Conservation (phyloP, 2,797 vertebrate genomes). For the Rhinophrynus dorsalis region DNA sequence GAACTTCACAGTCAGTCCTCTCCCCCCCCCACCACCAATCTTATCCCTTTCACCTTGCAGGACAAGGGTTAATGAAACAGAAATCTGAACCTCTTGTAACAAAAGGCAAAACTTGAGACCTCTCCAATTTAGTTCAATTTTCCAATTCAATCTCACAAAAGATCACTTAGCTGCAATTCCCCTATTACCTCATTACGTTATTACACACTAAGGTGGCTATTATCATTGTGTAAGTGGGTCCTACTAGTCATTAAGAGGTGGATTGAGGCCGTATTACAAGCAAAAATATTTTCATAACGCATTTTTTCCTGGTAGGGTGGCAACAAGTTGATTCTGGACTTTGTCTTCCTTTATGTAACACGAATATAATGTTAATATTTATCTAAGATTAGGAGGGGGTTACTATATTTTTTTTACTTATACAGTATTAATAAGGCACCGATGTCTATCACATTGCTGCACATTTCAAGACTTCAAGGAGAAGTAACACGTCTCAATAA, state of each 20-base stretch:
- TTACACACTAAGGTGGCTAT: conserved; percentile 57
- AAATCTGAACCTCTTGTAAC: neutral
- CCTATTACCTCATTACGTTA: conserved; percentile 63
- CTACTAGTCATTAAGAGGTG: neutral
- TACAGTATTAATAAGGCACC: too few relatives aligned
- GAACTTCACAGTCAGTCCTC: too few relatives aligned
- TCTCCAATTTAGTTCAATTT: conserved; percentile 44
- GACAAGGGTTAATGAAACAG: neutral
- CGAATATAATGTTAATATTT: too few relatives aligned
- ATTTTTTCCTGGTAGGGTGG: neutral
- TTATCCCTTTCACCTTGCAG: too few relatives aligned
- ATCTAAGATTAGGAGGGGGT: too few relatives aligned
- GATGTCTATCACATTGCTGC: too few relatives aligned
- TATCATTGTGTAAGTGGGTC: conserved; percentile 11
- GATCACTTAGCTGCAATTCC: conserved; percentile 53
- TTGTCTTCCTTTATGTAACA: neutral
- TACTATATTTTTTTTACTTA: too few relatives aligned
- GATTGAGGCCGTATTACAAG: neutral
- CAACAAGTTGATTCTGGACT: neutral
- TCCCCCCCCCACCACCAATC: too few relatives aligned
- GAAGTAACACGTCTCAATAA: too few relatives aligned
- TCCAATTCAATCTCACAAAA: conserved; percentile 43
- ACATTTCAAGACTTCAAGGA: too few relatives aligned
- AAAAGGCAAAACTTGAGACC: conserved; percentile 10
- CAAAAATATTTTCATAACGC: neutral